These are phyloP conservation scores for Chelonoidis abingdonii DNA, from an alignment of 2,113 vertebrate genomes.

Conservation along the genomic window DNA sequence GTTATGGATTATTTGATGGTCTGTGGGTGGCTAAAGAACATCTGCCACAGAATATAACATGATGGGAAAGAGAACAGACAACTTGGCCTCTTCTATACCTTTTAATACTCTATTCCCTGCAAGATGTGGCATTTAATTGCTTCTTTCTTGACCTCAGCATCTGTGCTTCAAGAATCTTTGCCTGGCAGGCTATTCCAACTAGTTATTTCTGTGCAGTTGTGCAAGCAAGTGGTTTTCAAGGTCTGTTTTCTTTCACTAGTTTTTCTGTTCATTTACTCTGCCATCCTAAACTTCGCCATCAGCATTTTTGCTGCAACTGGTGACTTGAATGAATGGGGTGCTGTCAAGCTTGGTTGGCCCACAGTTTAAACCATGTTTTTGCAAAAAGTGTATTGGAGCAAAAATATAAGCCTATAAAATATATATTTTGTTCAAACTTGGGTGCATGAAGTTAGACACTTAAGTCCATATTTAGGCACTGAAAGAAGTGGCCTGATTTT, in stretches of 20 bases:
- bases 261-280: not conserved
- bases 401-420: not conserved
- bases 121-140: accelerated
- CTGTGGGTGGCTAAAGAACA: not conserved
- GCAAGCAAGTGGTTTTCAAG: not conserved
- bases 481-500: accelerated
- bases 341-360: accelerated
- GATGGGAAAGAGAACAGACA: not conserved
- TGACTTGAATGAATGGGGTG: not conserved
- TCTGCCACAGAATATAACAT: not conserved
- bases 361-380: not conserved
- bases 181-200: not conserved
- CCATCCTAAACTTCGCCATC: accelerated
- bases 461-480: not conserved
- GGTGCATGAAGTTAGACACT: not conserved
- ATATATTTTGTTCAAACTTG: too few relatives aligned
- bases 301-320: accelerated
- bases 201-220: not conserved
- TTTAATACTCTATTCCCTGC: accelerated
- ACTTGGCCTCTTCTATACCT: too few relatives aligned
- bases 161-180: not conserved
- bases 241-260: not conserved
- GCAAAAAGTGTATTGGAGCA: not conserved
- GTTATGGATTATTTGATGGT: accelerated
- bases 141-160: not conserved